Evolutionary conservation across 2,888 invertebrate genomes (phyloP).

Genomic region (Heterodera filipjevi): DNA sequence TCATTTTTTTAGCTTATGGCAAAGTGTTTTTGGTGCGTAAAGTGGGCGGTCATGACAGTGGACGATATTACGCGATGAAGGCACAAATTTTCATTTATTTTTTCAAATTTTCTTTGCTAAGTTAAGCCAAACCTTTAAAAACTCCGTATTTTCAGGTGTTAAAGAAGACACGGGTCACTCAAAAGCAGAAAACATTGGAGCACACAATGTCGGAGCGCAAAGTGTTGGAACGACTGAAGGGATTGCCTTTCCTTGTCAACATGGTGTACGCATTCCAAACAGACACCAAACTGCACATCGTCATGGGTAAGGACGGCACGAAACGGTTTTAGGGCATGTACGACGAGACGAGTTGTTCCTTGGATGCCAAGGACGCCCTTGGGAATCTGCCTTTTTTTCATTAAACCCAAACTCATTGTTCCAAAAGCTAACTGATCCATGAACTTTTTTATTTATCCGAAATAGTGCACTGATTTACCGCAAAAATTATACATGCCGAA

Average conservation of each 20-base stretch:
- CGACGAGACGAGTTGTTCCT: too few species aligned
- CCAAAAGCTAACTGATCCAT: too few species aligned
- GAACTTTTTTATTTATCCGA: too few species aligned
- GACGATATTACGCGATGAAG: constrained; percentile 95
- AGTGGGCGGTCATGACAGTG: constrained; percentile 80
- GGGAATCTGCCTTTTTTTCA: too few species aligned
- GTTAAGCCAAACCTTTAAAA: background rate
- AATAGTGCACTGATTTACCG: too few species aligned
- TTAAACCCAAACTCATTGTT: too few species aligned
- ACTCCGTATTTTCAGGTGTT: constrained; percentile 71
- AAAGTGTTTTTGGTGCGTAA: constrained; percentile 93
- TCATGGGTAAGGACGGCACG: constrained; percentile 93
- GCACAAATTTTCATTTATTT: background rate
- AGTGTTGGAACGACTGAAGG: constrained; percentile 90
- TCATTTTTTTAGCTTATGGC: constrained; percentile 85
- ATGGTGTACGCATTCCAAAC: constrained; percentile 98
- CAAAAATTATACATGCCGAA: too few species aligned
- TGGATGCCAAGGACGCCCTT: too few species aligned
- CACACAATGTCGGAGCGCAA: constrained; percentile 95
- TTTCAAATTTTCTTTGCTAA: background rate
- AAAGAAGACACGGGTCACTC: constrained; percentile 83
- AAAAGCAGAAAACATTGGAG: constrained; percentile 86
- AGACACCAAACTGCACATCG: constrained; percentile 90
- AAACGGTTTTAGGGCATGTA: too few species aligned
- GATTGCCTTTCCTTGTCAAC: constrained; percentile 92